Evolutionary conservation across 1,140 invertebrate species (phyloP).

Genomic region (Drosophila melanica): DNA sequence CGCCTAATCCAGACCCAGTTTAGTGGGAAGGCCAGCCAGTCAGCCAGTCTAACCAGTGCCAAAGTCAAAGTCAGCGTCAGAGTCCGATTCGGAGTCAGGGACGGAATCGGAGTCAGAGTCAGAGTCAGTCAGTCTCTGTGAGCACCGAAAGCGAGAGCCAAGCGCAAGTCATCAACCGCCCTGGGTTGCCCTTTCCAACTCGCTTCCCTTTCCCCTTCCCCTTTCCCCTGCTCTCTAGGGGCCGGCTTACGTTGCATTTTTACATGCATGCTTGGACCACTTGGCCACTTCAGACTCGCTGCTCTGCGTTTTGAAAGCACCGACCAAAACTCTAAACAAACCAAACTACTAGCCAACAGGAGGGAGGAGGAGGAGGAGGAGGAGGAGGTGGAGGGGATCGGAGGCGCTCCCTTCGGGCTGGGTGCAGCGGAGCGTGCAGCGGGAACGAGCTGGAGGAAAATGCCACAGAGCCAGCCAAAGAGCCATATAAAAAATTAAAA

Average conservation of each 20-base stretch:
- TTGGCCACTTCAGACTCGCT: conserved; percentile 46
- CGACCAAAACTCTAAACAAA: conserved; percentile 74
- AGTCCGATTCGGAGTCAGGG: not conserved
- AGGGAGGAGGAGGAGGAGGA: not conserved
- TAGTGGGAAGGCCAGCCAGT: conserved; percentile 36
- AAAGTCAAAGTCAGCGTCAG: conserved; percentile 45
- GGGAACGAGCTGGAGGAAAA: conserved; percentile 65
- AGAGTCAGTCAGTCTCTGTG: conserved; percentile 72
- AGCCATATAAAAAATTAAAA: conserved; percentile 43
- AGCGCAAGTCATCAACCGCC: conserved; percentile 75
- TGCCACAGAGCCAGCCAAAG: conserved; percentile 72
- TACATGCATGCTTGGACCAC: conserved; percentile 74
- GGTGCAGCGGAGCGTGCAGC: conserved; percentile 59
- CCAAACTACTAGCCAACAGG: conserved; percentile 65
- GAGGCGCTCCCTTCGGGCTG: conserved; percentile 43
- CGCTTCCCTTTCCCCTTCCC: not conserved
- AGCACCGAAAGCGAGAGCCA: conserved; percentile 57
- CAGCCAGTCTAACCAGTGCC: conserved; percentile 68
- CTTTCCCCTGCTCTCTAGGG: conserved; percentile 23
- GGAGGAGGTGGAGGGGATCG: not conserved
- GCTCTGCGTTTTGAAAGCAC: conserved; percentile 61
- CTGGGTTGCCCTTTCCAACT: conserved; percentile 37
- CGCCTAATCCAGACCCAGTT: conserved; percentile 37
- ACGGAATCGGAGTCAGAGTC: conserved; percentile 9
- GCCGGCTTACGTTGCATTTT: conserved; percentile 77